Base-by-base conservation (phyloP, 2,888 invertebrate species). In the Ephialtes manifestator region DNA sequence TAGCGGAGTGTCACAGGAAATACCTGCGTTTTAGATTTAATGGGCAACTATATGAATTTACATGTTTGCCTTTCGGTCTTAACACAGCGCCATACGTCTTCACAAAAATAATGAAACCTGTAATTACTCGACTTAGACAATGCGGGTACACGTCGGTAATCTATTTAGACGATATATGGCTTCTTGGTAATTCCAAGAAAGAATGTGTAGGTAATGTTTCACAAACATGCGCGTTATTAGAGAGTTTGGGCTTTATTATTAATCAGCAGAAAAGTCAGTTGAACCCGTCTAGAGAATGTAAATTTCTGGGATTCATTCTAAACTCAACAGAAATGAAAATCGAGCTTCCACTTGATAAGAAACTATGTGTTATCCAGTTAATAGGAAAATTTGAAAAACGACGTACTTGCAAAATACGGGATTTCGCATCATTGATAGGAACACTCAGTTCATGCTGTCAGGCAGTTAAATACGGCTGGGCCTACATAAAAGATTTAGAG, bases 261-360 rank as follows among this genome's bases (percentile, higher is more conserved):
- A 75, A 76, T 65, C 65, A 53, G 35, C 13, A 13, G 13, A 60
- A 58, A 46, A 75, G 79, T 68, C 58, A 53, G 43, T 18, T 51
- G 3, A 70, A 11, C 43, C 75, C 75, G 18, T 43, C 1, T 43
- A 80, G 20, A 43, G 20, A 39, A 18, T 75, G 83, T 31, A 80
- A 75, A 80, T 84, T 58, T 60, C 53, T 84, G 15, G 75, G 80
- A 0, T 80, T 80, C 48, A 68, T 80, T 75, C 70, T 84, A n/a
- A 53, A 84, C 35, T 75, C 63, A 55, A 79, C 2, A 43, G 63
- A 80, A 15, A 70, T 84, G 75, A 63, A 53, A 18, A 84, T 84
- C 4, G 83, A 84, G 24, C 46, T 79, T n/a, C 70, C 83, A 51
- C 46, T 51, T 10, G 60, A 80, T 13, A 80, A 84, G 24, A 80